phyloP scores from a whole-genome alignment of 2,113 vertebrate genomes.

The Ascaphus truei region DNA sequence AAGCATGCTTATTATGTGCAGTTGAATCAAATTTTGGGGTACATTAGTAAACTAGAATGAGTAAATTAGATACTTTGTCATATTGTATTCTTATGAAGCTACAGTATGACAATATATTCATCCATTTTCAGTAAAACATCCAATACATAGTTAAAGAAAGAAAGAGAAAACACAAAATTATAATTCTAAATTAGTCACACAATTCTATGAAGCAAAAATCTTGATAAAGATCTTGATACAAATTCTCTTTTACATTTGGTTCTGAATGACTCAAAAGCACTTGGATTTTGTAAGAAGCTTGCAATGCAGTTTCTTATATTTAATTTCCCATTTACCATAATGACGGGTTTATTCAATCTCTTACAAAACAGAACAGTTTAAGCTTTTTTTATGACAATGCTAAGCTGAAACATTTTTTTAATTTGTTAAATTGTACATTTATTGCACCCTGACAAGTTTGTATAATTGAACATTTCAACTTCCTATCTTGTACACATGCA shows the following conservation, averaged over 20 bases:
- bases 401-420: background rate
- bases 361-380: background rate
- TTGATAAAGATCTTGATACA: background rate
- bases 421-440: background rate
- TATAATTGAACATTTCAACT: background rate
- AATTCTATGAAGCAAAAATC: background rate
- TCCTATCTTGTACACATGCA: background rate
- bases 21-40: no score
- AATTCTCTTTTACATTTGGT: background rate
- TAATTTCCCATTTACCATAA: background rate
- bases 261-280: background rate
- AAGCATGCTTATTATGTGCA: no score
- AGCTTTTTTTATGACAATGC: background rate
- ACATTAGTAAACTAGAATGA: no score
- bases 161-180: no score
- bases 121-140: no score
- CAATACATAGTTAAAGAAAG: no score
- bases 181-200: conserved; percentile 2
- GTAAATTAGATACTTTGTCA: no score
- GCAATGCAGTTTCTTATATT: background rate
- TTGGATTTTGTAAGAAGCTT: background rate
- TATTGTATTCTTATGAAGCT: no score
- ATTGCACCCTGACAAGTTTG: background rate
- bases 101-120: no score
- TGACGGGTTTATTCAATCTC: background rate